Evolutionary conservation across 2,888 invertebrate species (phyloP).

Genomic region (Dynastes hyllus): DNA sequence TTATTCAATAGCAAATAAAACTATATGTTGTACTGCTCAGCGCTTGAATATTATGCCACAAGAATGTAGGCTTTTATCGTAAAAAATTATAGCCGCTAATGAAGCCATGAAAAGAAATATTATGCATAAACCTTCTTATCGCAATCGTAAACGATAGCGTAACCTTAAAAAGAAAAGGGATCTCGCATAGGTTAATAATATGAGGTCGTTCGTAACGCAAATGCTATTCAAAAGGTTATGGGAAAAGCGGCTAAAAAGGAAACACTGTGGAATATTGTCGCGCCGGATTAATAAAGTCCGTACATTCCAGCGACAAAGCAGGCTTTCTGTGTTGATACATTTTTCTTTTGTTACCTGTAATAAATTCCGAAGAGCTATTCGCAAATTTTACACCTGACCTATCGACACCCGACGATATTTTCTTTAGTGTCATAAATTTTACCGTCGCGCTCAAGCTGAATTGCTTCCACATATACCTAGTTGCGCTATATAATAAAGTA

Average conservation of each 20-base stretch:
- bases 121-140: background rate
- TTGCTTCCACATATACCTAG: background rate
- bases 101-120: constrained; percentile 1
- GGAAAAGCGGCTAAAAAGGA: background rate
- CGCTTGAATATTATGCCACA: too few relatives aligned
- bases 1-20: too few relatives aligned
- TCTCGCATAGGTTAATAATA: background rate
- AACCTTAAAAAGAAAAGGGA: background rate
- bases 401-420: constrained; percentile 8
- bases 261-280: background rate
- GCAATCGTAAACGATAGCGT: background rate
- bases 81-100: background rate
- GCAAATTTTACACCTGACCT: constrained; percentile 29
- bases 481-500: constrained; percentile 11
- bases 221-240: constrained; percentile 1
- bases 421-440: constrained; percentile 41
- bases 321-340: background rate
- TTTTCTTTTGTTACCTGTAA: constrained; percentile 25
- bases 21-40: too few relatives aligned
- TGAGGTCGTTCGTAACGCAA: background rate
- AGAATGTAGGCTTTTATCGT: background rate
- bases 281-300: background rate
- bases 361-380: constrained; percentile 24
- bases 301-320: background rate
- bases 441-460: constrained; percentile 3